Base-by-base conservation (phyloP, 2,888 invertebrate genomes). In the Omphaloscelis lunosa region DNA sequence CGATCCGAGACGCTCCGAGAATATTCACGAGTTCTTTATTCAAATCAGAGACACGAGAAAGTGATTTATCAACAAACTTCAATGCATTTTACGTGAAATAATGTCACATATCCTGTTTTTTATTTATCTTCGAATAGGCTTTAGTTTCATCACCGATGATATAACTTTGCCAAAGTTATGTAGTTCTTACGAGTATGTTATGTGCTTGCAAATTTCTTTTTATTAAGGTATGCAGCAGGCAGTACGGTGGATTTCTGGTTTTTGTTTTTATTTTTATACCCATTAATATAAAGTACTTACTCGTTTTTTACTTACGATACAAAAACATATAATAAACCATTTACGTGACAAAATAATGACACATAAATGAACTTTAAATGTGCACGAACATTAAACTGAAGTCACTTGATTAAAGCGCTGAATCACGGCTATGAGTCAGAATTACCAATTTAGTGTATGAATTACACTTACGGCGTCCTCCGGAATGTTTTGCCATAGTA, bases 21-120 rank as follows among this genome's bases (percentile, higher is more conserved):
- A 94, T 94, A 79, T 84, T 86, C 91, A 95, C 88, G 90, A 91
- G 90, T 77, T 84, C 89, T 91, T 94, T 93, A 94, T 95, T 94
- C 87, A 94, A 94, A 94, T 94, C 87, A 68, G 79, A 86, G 87
- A 90, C 86, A 89, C 91, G 93, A 91, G 94, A 95, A 94, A 95
- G 94, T 93, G 91, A 93, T 92, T 91, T 91, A 92, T 86, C 78
- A 83, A 86, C 82, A 82, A 70, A 86, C 72, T 67, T 51, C 71
- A 66, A 79, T 82, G 89, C 82, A 84, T 72, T 85, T 88, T 84
- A 82, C 84, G 83, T 83, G 81, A 81, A 83, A 80, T 87, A 82
- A 87, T 87, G 82, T 86, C 72, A 75, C 77, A 82, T 86, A 88
- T 84, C 86, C 89, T 89, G 88, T 82, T 88, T 88, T 88, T 87